Conservation (phyloP, 2,888 invertebrate species). For the Synergus japonicus region DNA sequence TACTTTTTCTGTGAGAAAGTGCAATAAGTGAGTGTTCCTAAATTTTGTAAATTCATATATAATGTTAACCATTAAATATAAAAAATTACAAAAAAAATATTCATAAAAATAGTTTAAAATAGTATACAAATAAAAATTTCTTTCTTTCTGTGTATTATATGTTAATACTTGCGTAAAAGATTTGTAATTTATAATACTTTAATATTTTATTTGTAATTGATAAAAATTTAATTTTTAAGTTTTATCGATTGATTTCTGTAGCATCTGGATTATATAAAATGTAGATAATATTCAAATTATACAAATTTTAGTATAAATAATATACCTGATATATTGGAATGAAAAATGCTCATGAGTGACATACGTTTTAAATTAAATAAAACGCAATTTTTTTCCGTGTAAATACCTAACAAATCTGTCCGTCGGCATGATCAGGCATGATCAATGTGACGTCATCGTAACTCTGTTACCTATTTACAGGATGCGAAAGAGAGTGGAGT, state of each 20-base stretch:
- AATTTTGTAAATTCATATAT: too few species aligned
- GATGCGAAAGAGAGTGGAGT: background rate
- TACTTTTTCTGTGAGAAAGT: background rate
- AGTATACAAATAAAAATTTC: too few species aligned
- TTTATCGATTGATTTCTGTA: background rate
- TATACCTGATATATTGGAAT: background rate
- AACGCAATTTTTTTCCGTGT: background rate
- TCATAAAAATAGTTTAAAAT: too few species aligned
- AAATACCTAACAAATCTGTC: constrained; percentile 26
- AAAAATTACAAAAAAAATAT: background rate
- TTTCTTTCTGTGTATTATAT: background rate
- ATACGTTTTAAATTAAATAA: background rate
- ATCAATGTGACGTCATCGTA: constrained; percentile 25
- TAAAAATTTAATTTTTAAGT: background rate
- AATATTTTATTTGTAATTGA: background rate
- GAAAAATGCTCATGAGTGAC: background rate
- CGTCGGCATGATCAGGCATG: constrained; percentile 7
- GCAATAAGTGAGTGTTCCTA: background rate
- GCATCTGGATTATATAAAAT: background rate
- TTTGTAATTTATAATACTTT: background rate
- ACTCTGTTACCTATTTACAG: background rate
- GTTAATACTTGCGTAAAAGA: background rate
- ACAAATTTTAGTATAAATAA: background rate
- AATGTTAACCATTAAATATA: background rate
- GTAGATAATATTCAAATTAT: background rate